Evolutionary conservation across 2,113 vertebrate species (phyloP).

Genomic region (Urocolius indicus): DNA sequence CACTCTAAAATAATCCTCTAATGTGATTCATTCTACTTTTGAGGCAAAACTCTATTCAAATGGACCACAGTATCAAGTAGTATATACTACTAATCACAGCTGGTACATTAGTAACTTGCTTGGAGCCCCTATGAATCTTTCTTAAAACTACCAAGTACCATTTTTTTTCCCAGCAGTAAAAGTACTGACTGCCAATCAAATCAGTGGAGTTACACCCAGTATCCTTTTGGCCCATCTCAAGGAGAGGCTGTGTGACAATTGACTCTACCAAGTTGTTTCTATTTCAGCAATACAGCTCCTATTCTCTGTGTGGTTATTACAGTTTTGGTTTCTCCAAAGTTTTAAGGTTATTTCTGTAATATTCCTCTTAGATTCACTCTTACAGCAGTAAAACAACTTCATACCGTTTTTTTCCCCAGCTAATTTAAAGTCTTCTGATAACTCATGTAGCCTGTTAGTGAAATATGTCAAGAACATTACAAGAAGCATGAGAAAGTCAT

Average conservation of each 20-base stretch:
- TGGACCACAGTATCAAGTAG: background rate
- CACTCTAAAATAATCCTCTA: slow-evolving; percentile 55
- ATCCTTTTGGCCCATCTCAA: background rate
- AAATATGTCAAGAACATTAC: background rate
- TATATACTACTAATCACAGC: background rate
- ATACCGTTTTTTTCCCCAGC: background rate
- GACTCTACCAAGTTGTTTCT: background rate
- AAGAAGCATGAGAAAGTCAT: background rate
- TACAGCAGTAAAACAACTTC: background rate
- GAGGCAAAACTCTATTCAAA: background rate
- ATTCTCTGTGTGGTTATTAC: slow-evolving; percentile 24
- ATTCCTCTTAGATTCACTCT: background rate
- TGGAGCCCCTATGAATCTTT: background rate
- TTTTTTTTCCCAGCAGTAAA: background rate
- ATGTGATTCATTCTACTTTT: background rate
- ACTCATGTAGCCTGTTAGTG: background rate
- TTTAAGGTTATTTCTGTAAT: background rate
- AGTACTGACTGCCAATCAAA: background rate
- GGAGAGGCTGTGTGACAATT: background rate
- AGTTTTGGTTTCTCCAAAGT: background rate
- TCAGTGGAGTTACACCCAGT: background rate
- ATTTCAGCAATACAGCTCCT: slow-evolving; percentile 9
- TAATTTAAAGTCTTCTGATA: background rate
- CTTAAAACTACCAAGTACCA: background rate
- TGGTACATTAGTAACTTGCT: background rate